A percentile compares a stretch with the other conserved stretches of the same genome.
phyloP scores from a whole-genome alignment of 2,797 vertebrate species.

The Denticeps clupeoides region DNA sequence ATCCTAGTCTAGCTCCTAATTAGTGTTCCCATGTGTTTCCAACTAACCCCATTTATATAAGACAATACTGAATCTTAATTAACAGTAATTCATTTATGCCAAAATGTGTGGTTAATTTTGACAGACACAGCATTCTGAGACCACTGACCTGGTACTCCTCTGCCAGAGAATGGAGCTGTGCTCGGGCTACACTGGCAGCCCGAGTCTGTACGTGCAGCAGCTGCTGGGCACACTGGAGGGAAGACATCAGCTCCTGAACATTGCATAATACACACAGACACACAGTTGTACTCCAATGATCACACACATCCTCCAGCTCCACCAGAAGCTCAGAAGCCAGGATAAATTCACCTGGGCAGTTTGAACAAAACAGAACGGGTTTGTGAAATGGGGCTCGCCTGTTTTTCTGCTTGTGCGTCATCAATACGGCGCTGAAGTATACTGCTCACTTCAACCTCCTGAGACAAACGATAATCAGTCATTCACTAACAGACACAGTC shows the following conservation, averaged over 20 bases:
- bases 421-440: constrained; percentile 62
- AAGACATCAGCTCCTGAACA: constrained; percentile 68
- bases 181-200: constrained; percentile 53
- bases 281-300: no score
- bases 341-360: background rate
- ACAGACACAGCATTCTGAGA: constrained; percentile 8
- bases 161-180: constrained; percentile 60
- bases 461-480: constrained; percentile 3
- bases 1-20: no score
- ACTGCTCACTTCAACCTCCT: constrained; percentile 75
- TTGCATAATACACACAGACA: background rate
- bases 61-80: no score
- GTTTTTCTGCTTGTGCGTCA: constrained; percentile 65
- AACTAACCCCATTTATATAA: no score
- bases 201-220: constrained; percentile 70
- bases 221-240: constrained; percentile 65
- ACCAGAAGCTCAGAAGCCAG: no score
- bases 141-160: constrained; percentile 54
- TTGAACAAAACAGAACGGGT: background rate
- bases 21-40: no score
- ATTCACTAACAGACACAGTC: background rate
- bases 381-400: constrained; percentile 45
- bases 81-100: no score
- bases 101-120: background rate
- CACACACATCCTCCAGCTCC: no score